Conservation (phyloP, 1,140 invertebrate species). For the Oryctes rhinoceros region DNA sequence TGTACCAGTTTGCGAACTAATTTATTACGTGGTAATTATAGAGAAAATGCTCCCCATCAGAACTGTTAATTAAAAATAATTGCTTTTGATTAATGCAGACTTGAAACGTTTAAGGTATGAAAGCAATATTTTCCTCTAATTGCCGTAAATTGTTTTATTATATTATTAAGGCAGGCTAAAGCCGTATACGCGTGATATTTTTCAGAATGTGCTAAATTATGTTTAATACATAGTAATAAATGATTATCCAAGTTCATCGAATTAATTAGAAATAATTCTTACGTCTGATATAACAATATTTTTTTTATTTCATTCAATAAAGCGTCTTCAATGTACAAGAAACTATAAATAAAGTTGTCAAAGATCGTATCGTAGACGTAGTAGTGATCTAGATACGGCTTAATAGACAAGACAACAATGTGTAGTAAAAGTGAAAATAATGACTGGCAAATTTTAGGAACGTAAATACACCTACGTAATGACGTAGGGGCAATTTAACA, state of each 20-base stretch:
- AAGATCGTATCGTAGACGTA: slow-evolving; percentile 6
- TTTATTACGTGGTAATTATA: slow-evolving; percentile 27
- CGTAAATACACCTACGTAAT: slow-evolving; percentile 33
- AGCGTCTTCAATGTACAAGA: neutral
- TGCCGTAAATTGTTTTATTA: neutral
- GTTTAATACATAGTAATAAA: too few relatives aligned
- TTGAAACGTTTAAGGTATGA: neutral
- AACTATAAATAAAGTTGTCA: slow-evolving; percentile 5
- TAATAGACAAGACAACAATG: slow-evolving; percentile 26
- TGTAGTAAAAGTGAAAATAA: slow-evolving; percentile 37
- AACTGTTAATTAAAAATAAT: slow-evolving; percentile 15
- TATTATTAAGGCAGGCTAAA: neutral
- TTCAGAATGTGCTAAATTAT: too few relatives aligned
- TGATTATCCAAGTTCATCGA: too few relatives aligned
- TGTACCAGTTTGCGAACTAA: neutral
- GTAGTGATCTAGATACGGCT: slow-evolving; percentile 25
- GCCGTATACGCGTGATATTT: too few relatives aligned
- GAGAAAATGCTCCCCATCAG: slow-evolving; percentile 1
- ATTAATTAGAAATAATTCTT: too few relatives aligned
- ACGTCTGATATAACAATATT: too few relatives aligned
- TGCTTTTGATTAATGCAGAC: neutral
- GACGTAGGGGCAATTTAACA: slow-evolving; percentile 11
- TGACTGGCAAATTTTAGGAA: slow-evolving; percentile 35
- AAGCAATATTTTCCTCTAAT: slow-evolving; percentile 6
- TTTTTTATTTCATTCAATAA: neutral